Evolutionary conservation across 1,140 invertebrate species (phyloP).

Genomic region (Caenorhabditis tropicalis): DNA sequence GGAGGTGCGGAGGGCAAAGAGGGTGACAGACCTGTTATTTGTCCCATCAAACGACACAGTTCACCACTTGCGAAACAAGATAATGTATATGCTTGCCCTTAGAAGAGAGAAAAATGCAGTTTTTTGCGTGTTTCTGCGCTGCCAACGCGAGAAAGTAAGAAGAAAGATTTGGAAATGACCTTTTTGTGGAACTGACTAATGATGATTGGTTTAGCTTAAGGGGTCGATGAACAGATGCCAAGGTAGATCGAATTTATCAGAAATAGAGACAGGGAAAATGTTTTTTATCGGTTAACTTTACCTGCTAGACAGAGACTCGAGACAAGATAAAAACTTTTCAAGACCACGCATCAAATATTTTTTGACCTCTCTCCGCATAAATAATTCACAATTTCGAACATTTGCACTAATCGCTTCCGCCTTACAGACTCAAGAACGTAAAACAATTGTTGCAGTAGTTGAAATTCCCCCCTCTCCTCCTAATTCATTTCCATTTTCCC

Average conservation of each 20-base stretch:
- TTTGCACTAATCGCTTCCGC: slow-evolving; percentile 1
- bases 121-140: background rate
- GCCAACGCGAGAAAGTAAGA: background rate
- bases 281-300: too few species aligned
- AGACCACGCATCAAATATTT: too few species aligned
- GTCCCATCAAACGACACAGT: slow-evolving; percentile 40
- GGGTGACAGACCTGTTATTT: slow-evolving; percentile 42
- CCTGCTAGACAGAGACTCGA: too few species aligned
- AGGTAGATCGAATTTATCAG: too few species aligned
- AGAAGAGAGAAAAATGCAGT: background rate
- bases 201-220: too few species aligned
- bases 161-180: background rate
- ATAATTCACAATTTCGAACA: background rate
- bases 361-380: background rate
- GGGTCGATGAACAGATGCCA: too few species aligned
- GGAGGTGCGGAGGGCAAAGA: background rate
- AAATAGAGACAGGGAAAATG: too few species aligned
- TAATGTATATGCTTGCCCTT: slow-evolving; percentile 32
- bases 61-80: slow-evolving; percentile 41
- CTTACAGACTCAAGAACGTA: background rate
- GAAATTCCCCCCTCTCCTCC: background rate
- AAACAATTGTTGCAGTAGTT: background rate
- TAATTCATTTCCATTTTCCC: slow-evolving; percentile 16
- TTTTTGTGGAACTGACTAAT: background rate
- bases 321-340: too few species aligned